Base-by-base conservation (phyloP, 2,888 invertebrate species). In the Vanessa cardui region DNA sequence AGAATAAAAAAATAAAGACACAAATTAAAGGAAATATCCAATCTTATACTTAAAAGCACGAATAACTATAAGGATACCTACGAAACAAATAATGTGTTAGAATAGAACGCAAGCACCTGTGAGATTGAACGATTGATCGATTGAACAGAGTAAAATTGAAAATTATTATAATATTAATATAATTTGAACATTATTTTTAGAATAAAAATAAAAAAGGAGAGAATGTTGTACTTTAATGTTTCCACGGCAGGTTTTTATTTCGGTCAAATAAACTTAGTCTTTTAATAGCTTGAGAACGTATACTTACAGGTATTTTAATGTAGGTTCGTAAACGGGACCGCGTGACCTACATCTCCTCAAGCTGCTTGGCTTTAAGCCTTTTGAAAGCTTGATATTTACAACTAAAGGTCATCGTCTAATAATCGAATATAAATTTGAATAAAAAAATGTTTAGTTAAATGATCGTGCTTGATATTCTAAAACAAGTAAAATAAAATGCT, bases 291-390 rank as follows among this genome's bases (percentile, higher is more conserved):
- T n/a, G 33, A 56, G 59, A 68, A 18, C 49, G 58, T 45, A 56
- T 58, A 70, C 68, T 69, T 61, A 69, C 50, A 65, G 52, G 54
- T 66, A 64, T 62, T 61, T 62, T 60, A 64, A 56, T 61, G 68
- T 69, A 59, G 63, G 63, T 52, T 56, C 16, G 58, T 47, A 60
- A 74, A 73, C 73, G 70, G 72, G 72, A 70, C 67, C 65, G 59
- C 50, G 20, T 62, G 70, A 62, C 70, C 72, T 58, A 72, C 69
- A 66, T 63, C 33, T 26, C 5, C 26, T 26, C 26, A 3, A 31
- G 60, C 47, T 44, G 49, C 47, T 44, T 46, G 50, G 45, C 45
- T 65, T 33, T 54, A 26, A 7, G 33, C 49, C 49, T 65, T 65
- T 65, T 46, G 60, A 65, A 60, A 65, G 65, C 59, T 65, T 6